These are phyloP conservation scores for Chondrosia reniformis DNA, from an alignment of 37 sponge, comb jelly and placozoan species.

Conservation along the genomic window DNA sequence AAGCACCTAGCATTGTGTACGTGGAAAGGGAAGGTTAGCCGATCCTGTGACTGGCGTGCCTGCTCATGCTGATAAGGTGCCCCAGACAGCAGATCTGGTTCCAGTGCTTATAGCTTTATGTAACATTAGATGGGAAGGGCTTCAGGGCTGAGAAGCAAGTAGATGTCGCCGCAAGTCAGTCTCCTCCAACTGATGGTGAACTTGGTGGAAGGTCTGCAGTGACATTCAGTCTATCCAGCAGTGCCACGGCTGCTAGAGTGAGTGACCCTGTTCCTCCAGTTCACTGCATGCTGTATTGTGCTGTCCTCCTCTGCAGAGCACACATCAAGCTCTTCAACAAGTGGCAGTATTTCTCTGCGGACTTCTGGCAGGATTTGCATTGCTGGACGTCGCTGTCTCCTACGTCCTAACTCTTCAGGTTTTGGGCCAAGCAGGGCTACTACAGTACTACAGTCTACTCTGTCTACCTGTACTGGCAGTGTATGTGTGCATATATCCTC, in stretches of 20 bases:
- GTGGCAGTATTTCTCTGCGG: neutral
- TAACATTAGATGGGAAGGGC: neutral
- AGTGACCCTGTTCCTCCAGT: neutral
- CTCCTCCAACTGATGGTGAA: neutral
- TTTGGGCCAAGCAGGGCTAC: constrained; percentile 38
- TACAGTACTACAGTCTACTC: constrained; percentile 43
- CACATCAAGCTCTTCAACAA: neutral
- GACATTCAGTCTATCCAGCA: neutral
- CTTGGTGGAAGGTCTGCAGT: neutral
- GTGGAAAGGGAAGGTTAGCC: constrained; percentile 51
- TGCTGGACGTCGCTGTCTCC: constrained; percentile 54
- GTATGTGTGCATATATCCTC: constrained; percentile 39
- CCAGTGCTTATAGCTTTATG: neutral
- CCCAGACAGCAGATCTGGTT: too few relatives aligned
- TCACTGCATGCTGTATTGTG: neutral
- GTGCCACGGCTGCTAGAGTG: neutral
- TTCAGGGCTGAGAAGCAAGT: neutral
- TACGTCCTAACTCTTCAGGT: constrained; percentile 26
- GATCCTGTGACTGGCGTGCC: neutral
- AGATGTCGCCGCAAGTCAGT: too few relatives aligned
- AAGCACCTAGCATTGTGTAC: constrained; percentile 15
- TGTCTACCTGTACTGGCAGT: constrained; percentile 52
- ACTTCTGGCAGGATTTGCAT: constrained; percentile 41
- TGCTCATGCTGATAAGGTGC: neutral
- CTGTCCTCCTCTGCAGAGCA: neutral